phyloP scores from a whole-genome alignment of 2,113 vertebrate genomes.

The Gracilinanus agilis region DNA sequence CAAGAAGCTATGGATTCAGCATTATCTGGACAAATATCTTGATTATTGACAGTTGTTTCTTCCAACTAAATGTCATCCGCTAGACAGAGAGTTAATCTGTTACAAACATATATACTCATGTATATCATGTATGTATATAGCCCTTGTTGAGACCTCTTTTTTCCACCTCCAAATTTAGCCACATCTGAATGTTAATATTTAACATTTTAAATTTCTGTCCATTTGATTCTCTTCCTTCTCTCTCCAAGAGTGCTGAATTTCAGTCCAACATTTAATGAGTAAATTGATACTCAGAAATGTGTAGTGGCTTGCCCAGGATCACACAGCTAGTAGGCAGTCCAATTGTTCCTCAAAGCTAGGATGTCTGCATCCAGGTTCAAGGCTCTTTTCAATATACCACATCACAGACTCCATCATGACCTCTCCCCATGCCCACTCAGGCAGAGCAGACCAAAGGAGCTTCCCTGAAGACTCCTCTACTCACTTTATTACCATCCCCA shows the following conservation, averaged over 20 bases:
- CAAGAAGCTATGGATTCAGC: constrained; percentile 27
- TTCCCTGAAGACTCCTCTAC: neutral
- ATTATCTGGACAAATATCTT: neutral
- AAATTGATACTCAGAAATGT: constrained; percentile 1
- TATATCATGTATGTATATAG: neutral
- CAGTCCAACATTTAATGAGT: neutral
- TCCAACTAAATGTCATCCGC: constrained; percentile 6
- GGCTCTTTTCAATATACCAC: neutral
- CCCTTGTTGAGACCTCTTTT: neutral
- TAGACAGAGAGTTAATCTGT: constrained; percentile 20
- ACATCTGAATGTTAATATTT: neutral
- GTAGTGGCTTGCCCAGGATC: constrained; percentile 8
- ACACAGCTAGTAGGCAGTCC: neutral
- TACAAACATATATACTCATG: neutral
- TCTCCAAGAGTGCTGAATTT: neutral
- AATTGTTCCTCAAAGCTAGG: neutral
- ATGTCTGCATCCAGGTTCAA: neutral
- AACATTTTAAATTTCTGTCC: neutral
- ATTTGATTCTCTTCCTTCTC: neutral
- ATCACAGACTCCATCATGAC: neutral
- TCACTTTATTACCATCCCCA: neutral
- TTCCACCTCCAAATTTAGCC: neutral
- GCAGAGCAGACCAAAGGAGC: neutral
- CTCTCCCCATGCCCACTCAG: neutral
- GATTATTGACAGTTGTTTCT: constrained; percentile 14